phyloP scores from a whole-genome alignment of 1,140 invertebrate genomes.

The Cyclargus thomasi region DNA sequence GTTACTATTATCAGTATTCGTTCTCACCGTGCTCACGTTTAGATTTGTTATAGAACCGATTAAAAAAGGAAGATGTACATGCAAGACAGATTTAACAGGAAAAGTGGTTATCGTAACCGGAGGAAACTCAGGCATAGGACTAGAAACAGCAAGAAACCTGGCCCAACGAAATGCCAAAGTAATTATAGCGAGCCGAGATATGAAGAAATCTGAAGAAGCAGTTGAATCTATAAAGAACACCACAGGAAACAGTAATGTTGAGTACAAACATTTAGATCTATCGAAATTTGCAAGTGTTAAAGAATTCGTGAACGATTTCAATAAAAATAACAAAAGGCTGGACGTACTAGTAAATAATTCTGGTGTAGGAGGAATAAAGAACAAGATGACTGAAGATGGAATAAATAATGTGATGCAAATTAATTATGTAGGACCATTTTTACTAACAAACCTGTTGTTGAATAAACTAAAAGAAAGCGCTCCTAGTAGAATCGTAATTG shows the following conservation, averaged over 20 bases:
- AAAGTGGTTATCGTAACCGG: conserved; percentile 36
- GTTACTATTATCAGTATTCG: neutral
- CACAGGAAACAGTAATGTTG: conserved; percentile 26
- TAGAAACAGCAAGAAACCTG: conserved; percentile 34
- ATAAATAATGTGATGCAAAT: conserved; percentile 78
- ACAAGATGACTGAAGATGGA: conserved; percentile 75
- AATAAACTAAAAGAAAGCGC: conserved; percentile 65
- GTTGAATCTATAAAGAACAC: conserved; percentile 26
- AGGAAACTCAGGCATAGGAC: conserved; percentile 36
- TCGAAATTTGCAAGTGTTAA: conserved; percentile 41
- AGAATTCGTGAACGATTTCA: conserved; percentile 46
- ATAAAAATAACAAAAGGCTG: conserved; percentile 69
- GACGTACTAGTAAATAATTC: conserved; percentile 86
- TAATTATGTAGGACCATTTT: conserved; percentile 81
- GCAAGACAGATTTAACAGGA: conserved; percentile 28
- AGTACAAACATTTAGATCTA: conserved; percentile 47
- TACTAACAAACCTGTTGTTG: conserved; percentile 79
- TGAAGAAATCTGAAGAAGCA: conserved; percentile 26
- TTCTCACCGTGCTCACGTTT: neutral
- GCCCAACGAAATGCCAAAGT: conserved; percentile 33
- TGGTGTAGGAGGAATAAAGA: conserved; percentile 52
- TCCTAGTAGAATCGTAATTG: conserved; percentile 80
- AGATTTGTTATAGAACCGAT: conserved; percentile 22
- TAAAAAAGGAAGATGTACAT: conserved; percentile 35
- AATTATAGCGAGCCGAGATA: conserved; percentile 35